Base-by-base conservation (phyloP, 2,888 invertebrate species). In the Elmis aenea region DNA sequence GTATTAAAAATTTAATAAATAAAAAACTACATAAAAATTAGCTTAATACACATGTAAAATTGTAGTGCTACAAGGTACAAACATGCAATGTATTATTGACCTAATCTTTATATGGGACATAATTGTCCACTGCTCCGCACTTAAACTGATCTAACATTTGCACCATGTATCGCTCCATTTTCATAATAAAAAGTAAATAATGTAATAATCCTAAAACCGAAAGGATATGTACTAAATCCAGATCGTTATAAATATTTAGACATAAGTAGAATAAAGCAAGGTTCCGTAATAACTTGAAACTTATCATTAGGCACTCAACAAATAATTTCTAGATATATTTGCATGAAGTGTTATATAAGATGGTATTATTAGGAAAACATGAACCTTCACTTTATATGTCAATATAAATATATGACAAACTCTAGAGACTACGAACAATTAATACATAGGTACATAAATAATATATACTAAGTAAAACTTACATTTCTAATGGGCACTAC, bases 261-360 rank as follows among this genome's bases (percentile, higher is more conserved):
- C n/a, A n/a, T n/a, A n/a, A n/a, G n/a, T n/a, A n/a, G n/a, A n/a
- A n/a, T n/a, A n/a, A n/a, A n/a, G n/a, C n/a, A n/a, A n/a, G n/a
- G n/a, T n/a, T n/a, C n/a, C n/a, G n/a, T n/a, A n/a, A n/a, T n/a
- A n/a, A n/a, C n/a, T n/a, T n/a, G n/a, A n/a, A n/a, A n/a, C n/a
- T n/a, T n/a, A n/a, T n/a, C n/a, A 54, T 57, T 64, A 64, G 62
- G 62, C 64, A 64, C 63, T 64, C 62, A 61, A 62, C 62, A 57
- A 62, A 62, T 61, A 62, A 61, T 55, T 54, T 61, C 58, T 61
- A 61, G 60, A 61, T 61, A 61, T 37, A 32, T 38, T 22, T 46
- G 42, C 42, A 45, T 42, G 40, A 27, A n/a, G n/a, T n/a, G 45
- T 49, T 49, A 42, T 45, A 45, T 47, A 51, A 46, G 37, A 39